Base-by-base conservation (phyloP, 2,888 invertebrate species). In the Ochropleura leucogaster region DNA sequence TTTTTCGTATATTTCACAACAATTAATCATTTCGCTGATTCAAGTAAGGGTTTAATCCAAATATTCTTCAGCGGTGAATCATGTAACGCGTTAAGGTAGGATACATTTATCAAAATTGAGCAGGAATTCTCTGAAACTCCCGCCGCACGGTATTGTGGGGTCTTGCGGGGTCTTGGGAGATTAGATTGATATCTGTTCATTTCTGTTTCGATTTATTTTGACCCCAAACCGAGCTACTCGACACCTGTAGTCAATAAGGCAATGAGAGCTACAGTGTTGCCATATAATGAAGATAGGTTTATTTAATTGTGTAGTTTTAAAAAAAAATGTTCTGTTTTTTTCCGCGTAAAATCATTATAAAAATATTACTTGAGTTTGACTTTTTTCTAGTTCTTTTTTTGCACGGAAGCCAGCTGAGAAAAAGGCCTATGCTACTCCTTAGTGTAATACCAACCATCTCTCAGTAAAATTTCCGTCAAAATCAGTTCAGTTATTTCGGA, bases 191-290 rank as follows among this genome's bases (percentile, higher is more conserved):
- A 74, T 83, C 74, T 76, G 77, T 86, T 85, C 66, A 85, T 79
- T 78, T 62, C 76, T 72, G 78, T 80, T 86, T 79, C 86, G 85
- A 87, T 86, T 86, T 86, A 88, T 84, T 78, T 70, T 68, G 67
- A 68, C 65, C 69, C 57, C 71, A 70, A 77, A 70, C 49, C 57
- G 51, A 53, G 72, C 55, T 47, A 72, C 66, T 73, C 70, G 51
- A 76, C 80, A 73, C 79, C 80, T 82, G 79, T 72, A 67, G 80
- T 85, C 42, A 77, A 82, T 59, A 68, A 53, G 44, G 42, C 69
- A 57, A 51, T 64, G 47, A 69, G 42, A 59, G 51, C 55, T 65
- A 47, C 14, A 16, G 53, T 16, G 57, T 74, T 55, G 20, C 30
- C 30, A 49, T 73, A 60, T 73, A 16, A 65, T 40, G 60, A 10